These are phyloP conservation scores for Bergia puertoricense DNA, from an alignment of 92 coral and sea anemone genomes.

Conservation along the genomic window DNA sequence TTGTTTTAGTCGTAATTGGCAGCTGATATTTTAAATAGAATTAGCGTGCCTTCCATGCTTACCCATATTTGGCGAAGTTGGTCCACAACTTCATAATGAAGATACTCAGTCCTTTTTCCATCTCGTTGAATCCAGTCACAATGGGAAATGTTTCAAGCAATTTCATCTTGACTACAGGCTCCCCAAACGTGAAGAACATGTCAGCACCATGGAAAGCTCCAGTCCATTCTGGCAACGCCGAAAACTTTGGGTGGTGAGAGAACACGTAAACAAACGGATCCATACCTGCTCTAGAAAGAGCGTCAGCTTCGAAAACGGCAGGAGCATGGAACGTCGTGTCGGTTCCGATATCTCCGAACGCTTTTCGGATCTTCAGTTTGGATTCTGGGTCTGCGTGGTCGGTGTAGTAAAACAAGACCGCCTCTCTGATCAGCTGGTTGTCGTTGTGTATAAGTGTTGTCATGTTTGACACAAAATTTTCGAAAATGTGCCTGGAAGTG, in stretches of 20 bases:
- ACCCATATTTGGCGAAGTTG: constrained; percentile 62
- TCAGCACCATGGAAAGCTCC: constrained; percentile 28
- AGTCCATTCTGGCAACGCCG: constrained; percentile 22
- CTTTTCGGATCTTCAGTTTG: constrained; percentile 38
- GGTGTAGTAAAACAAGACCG: constrained; percentile 47
- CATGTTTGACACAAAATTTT: background rate
- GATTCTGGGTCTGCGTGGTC: constrained; percentile 48
- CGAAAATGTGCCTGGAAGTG: constrained; percentile 24
- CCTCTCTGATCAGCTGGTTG: constrained; percentile 43
- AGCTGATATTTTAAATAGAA: no score
- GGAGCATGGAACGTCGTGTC: constrained; percentile 57
- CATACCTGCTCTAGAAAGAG: constrained; percentile 37
- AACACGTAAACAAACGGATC: constrained; percentile 35
- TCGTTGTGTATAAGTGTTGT: background rate
- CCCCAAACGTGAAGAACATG: constrained; percentile 34
- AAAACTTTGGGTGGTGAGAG: constrained; percentile 38
- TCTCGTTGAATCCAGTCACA: constrained; percentile 21
- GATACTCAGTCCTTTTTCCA: constrained; percentile 46
- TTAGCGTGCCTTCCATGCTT: background rate
- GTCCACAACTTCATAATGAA: constrained; percentile 56
- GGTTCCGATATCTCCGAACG: constrained; percentile 21
- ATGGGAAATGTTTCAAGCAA: background rate
- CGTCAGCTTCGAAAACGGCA: constrained; percentile 47
- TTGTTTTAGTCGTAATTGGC: no score
- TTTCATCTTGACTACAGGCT: background rate